Conservation (phyloP, 2,113 vertebrate genomes). For the Hippocampus comes region DNA sequence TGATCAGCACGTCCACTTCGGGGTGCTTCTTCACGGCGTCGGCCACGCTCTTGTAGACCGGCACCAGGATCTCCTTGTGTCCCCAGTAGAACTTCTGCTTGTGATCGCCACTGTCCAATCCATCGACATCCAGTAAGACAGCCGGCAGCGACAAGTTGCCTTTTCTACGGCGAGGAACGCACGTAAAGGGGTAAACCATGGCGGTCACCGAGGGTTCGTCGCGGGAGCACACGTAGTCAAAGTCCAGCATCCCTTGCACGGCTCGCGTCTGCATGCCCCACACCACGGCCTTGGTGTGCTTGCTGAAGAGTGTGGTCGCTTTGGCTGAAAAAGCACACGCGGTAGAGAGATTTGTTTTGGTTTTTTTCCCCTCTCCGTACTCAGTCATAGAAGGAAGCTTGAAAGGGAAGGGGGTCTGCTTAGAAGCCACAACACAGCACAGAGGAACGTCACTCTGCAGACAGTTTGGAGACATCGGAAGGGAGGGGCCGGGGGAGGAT, state of each 20-base stretch:
- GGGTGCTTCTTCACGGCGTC: constrained; percentile 96
- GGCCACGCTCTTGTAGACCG: constrained; percentile 94
- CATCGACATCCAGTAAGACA: background rate
- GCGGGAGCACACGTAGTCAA: constrained; percentile 94
- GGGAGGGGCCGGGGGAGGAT: background rate
- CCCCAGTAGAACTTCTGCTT: constrained; percentile 99
- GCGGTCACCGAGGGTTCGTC: constrained; percentile 90
- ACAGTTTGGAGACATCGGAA: background rate
- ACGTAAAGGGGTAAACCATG: constrained; percentile 99
- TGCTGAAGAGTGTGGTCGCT: constrained; percentile 87
- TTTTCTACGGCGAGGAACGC: constrained; percentile 42
- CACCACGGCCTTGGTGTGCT: constrained; percentile 88
- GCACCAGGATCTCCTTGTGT: constrained; percentile 95
- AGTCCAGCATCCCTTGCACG: constrained; percentile 97
- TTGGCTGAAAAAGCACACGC: constrained; percentile 60
- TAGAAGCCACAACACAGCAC: background rate
- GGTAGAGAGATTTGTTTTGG: background rate
- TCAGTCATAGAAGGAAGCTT: background rate
- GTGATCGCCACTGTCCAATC: constrained; percentile 84
- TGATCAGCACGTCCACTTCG: constrained; percentile 93
- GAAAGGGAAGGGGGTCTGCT: background rate
- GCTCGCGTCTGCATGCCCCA: constrained; percentile 99
- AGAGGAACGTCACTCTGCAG: background rate
- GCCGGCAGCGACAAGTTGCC: too few relatives aligned
- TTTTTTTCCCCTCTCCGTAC: background rate